A percentile compares a stretch with the other conserved stretches of the same genome.
phyloP scores from a whole-genome alignment of 2,888 invertebrate species.

The Lapara coniferarum region DNA sequence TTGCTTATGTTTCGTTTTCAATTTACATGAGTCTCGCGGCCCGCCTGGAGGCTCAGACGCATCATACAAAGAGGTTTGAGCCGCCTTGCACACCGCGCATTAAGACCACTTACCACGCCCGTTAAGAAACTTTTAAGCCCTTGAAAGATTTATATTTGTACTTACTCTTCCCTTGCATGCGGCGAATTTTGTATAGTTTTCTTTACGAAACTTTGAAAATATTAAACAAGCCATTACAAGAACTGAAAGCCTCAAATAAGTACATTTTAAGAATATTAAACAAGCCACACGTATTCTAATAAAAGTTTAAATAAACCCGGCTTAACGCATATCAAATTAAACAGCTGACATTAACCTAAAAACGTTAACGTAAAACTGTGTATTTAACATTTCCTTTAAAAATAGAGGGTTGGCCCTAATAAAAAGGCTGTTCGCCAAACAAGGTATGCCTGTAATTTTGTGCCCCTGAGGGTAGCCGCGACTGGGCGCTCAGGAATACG shows the following conservation, averaged over 20 bases:
- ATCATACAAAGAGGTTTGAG: background rate
- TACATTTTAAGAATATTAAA: background rate
- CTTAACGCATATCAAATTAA: constrained; percentile 17
- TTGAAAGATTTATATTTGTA: background rate
- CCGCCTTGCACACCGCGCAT: background rate
- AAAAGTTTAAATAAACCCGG: constrained; percentile 3
- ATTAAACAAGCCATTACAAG: background rate
- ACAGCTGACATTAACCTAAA: constrained; percentile 21
- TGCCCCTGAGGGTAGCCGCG: constrained; percentile 6
- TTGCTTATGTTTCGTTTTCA: background rate
- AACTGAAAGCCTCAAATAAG: background rate
- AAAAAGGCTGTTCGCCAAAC: constrained; percentile 27
- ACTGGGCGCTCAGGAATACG: background rate
- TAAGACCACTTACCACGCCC: background rate
- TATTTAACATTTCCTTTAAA: constrained; percentile 29
- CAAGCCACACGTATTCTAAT: background rate
- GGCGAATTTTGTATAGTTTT: no score
- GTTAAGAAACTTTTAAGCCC: background rate
- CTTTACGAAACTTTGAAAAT: no score
- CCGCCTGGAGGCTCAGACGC: background rate
- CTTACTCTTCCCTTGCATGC: background rate
- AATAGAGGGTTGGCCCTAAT: constrained; percentile 26
- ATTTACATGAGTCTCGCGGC: background rate
- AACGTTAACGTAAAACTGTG: constrained; percentile 22
- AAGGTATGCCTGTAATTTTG: constrained; percentile 26